Evolutionary conservation across 2,888 invertebrate species (phyloP).

Genomic region (Netelia virgata): DNA sequence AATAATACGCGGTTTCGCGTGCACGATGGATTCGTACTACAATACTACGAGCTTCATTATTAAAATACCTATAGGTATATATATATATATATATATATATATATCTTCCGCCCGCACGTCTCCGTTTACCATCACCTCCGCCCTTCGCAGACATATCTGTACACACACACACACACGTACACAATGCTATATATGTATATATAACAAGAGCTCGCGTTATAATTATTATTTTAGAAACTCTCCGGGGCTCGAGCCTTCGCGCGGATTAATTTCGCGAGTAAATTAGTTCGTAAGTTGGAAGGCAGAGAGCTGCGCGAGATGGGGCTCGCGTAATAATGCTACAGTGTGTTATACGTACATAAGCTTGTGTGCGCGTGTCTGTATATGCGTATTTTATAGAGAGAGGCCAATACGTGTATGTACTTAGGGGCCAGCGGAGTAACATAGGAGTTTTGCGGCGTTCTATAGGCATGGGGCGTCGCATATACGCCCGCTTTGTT

Average conservation of each 20-base stretch:
- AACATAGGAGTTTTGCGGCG: constrained; percentile 37
- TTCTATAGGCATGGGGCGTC: constrained; percentile 40
- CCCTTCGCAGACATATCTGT: background rate
- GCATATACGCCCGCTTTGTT: constrained; percentile 69
- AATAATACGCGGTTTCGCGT: constrained; percentile 35
- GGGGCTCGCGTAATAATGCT: constrained; percentile 62
- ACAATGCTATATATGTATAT: constrained; percentile 7
- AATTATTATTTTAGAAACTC: constrained; percentile 77
- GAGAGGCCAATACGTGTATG: constrained; percentile 46
- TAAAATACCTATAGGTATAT: no score
- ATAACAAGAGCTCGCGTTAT: constrained; percentile 65
- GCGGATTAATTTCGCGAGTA: constrained; percentile 77
- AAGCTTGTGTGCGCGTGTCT: background rate
- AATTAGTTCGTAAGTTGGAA: constrained; percentile 76
- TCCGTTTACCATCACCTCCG: constrained; percentile 30
- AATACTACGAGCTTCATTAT: constrained; percentile 38
- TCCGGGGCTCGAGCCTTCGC: constrained; percentile 72
- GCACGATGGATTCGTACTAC: constrained; percentile 32
- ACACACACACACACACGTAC: background rate
- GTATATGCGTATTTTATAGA: constrained; percentile 13
- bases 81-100: no score
- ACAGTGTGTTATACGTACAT: background rate
- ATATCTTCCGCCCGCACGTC: constrained; percentile 14
- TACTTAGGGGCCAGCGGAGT: constrained; percentile 9
- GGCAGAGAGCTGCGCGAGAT: constrained; percentile 43